Evolutionary conservation across 2,797 vertebrate genomes (phyloP), one percentile per base, ranked within the genome.

Genomic region (Enteromius trimaculatus): DNA sequence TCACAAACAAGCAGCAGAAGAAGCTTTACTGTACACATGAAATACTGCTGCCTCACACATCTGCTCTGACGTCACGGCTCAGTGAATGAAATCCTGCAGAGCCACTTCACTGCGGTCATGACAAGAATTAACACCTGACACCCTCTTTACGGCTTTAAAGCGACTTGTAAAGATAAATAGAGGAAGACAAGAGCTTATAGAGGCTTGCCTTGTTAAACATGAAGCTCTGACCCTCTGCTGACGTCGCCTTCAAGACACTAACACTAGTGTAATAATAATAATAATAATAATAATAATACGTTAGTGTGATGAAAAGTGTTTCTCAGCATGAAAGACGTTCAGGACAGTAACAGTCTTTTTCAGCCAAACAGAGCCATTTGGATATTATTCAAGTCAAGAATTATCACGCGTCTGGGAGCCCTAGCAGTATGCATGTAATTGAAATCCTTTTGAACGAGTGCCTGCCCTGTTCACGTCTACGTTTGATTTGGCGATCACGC

Each of bases 181-280:
- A 31, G 21, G n/a, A 69, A 26, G 29, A 34, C 23, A 1, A 29
- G 26, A 72, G 1, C 29, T 11, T 10, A 31, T 51, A 13, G 9
- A 51, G 70, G 31, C 51, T 21, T 74, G 47, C 47, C 29, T 51
- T 34, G 70, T 72, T 34, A 72, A 72, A 34, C 26, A 51, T 47
- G 17, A 21, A 51, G 70, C 37, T 68, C 66, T 68, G 37, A 21
- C 34, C 21, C 11, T 66, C 26, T 11, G 58, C 58, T 26, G 10
- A 10, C 9, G 1, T 53, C 55, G 1, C 55, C 55, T 11, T 64
- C 60, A 31, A 31, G 6, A 31, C 62, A 31, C 26, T 8, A 29
- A 17, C 4, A 0, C 26, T 64, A 1, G 1, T 1, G 26, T 9
- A 23, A 42, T 11, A 42, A 42, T 42, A 42, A 42, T 42, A 10